A percentile compares a stretch with the other conserved stretches of the same genome.
These are phyloP conservation scores for Sweltsa coloradensis DNA, from an alignment of 1,140 invertebrate species.

Conservation along the genomic window DNA sequence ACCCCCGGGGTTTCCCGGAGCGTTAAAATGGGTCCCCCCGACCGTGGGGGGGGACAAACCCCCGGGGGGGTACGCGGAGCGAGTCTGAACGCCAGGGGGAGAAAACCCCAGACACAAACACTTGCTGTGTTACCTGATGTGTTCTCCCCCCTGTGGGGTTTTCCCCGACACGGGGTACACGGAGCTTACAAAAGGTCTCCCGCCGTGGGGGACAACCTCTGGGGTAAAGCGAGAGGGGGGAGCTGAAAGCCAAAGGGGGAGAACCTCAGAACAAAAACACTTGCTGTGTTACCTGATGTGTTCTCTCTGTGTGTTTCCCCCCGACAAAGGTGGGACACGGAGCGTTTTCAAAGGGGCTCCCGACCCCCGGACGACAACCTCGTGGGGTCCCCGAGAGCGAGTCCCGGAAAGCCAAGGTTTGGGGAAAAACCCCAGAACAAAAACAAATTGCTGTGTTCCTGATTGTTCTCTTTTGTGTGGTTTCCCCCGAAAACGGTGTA, in stretches of 20 bases:
- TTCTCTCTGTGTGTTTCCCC: too few relatives aligned
- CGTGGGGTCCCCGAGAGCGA: too few relatives aligned
- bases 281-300: too few relatives aligned
- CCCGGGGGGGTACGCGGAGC: slow-evolving; percentile 37
- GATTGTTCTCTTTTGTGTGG: too few relatives aligned
- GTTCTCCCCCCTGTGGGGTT: too few relatives aligned
- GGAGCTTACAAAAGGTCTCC: slow-evolving; percentile 52
- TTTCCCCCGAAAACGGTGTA: slow-evolving; percentile 58
- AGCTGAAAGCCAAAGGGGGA: slow-evolving; percentile 35
- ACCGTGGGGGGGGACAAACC: too few relatives aligned
- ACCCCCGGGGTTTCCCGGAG: too few relatives aligned
- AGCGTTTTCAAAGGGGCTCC: slow-evolving; percentile 52
- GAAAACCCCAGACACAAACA: slow-evolving; percentile 39
- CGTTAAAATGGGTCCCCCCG: too few relatives aligned
- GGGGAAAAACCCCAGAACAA: slow-evolving; percentile 38
- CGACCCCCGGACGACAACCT: slow-evolving; percentile 36
- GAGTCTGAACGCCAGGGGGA: slow-evolving; percentile 36
- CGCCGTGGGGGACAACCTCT: slow-evolving; percentile 39
- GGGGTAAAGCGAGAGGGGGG: slow-evolving; percentile 41
- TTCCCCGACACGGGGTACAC: slow-evolving; percentile 52
- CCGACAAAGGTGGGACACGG: slow-evolving; percentile 53
- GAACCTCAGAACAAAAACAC: too few relatives aligned
- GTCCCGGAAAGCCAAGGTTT: too few relatives aligned
- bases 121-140: too few relatives aligned
- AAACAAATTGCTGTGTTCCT: too few relatives aligned